Evolutionary conservation across 2,113 vertebrate genomes (phyloP), one percentile per base, ranked within the genome.

Genomic region (Mormyrus lacerda): DNA sequence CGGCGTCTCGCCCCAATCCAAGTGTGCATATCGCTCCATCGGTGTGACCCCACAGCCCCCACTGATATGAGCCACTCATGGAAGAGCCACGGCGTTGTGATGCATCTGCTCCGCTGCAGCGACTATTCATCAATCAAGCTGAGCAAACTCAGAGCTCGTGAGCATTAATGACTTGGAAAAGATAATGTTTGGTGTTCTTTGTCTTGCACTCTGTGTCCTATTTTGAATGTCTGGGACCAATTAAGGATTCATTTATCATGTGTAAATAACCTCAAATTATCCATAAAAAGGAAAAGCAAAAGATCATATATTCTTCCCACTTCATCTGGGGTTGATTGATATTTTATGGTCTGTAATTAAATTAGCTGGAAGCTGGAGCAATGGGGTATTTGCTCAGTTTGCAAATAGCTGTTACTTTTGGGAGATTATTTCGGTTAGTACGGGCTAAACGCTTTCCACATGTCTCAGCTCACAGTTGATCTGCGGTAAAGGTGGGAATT

Each of bases 211-310:
- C 90, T 90, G 88, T 85, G 87, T 89, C 91, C 91, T 90, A 88
- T 88, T 88, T 73, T 86, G 69, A 90, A 85, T 92, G 91, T 88
- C 92, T 94, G 93, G 88, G 79, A 90, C 93, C 95, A 85, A 88
- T 94, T 95, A 94, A 93, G 92, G 93, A 91, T 92, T 92, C 92
- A 93, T 93, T 95, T 92, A 94, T 95, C 94, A 92, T 93, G 93
- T 92, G 93, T 94, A 95, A 95, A 95, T 94, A 94, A 94, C 94
- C 92, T 94, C 94, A 95, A 95, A 95, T 95, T 94, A 95, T 94
- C 94, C 93, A 95, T 86, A 87, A 53, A 94, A 95, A 96, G 90
- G 87, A 92, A 93, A 94, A 91, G 92, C 91, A 92, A 93, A 91
- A 93, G 92, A 92, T 19, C 48, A 53, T 87, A 87, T 94, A 93